Evolutionary conservation across 2,797 vertebrate genomes (phyloP).

Genomic region (Manis crassicaudata): DNA sequence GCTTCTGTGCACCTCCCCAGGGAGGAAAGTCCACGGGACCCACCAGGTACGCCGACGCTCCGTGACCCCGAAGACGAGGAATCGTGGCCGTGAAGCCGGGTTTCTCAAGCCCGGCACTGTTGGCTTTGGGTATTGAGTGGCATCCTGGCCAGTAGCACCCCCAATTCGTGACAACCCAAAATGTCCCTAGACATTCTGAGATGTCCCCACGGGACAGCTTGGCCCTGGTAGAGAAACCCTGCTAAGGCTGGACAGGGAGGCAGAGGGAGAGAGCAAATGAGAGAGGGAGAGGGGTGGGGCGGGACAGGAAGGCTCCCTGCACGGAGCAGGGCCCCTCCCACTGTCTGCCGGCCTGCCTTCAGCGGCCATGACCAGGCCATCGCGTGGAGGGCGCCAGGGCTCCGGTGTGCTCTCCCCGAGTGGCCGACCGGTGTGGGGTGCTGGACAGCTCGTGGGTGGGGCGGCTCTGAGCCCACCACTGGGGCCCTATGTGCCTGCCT

Average conservation of each 20-base stretch:
- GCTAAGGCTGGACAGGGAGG: neutral
- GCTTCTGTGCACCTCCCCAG: neutral
- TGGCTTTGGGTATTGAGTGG: fast-evolving
- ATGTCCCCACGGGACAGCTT: neutral
- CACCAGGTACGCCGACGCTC: fast-evolving
- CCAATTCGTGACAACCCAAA: neutral
- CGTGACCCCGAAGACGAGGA: fast-evolving
- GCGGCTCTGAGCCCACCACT: neutral
- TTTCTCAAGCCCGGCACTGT: fast-evolving
- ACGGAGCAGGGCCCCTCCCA: fast-evolving
- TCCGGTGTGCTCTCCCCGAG: neutral
- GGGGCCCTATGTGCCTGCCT: fast-evolving
- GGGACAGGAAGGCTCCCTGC: fast-evolving
- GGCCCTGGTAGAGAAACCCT: neutral
- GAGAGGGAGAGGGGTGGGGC: neutral
- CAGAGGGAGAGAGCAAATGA: neutral
- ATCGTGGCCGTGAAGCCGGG: fast-evolving
- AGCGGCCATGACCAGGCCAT: neutral
- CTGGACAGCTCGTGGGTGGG: fast-evolving
- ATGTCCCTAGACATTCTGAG: neutral
- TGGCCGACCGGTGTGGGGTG: fast-evolving
- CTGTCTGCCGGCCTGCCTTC: neutral
- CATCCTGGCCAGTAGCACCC: neutral
- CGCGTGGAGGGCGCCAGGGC: fast-evolving
- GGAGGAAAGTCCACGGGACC: neutral